Conservation (phyloP, 2,113 vertebrate species). For the Cygnus atratus region DNA sequence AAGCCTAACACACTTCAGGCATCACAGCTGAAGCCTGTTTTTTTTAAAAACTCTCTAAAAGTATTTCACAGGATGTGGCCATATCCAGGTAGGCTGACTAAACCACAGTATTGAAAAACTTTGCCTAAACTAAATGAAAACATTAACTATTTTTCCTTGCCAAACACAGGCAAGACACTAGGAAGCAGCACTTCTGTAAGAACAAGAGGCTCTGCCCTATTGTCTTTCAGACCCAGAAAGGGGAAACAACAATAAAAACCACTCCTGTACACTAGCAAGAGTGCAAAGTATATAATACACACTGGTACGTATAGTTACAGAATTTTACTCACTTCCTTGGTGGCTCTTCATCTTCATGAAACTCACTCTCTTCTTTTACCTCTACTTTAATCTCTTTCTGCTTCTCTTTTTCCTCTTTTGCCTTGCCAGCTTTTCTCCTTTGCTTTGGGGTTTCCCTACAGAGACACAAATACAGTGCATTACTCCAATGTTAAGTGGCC, state of each 20-base stretch:
- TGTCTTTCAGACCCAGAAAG: neutral
- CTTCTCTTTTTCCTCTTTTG: conserved; percentile 85
- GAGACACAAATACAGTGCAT: conserved; percentile 6
- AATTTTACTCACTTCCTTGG: conserved; percentile 90
- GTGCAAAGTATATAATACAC: neutral
- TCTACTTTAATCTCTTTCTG: conserved; percentile 85
- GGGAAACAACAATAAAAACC: neutral
- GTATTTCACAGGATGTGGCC: neutral
- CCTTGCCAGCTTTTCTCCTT: conserved; percentile 84
- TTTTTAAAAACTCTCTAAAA: neutral
- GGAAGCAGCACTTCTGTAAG: neutral
- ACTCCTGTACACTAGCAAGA: neutral
- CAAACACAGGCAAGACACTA: accelerated
- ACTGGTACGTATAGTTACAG: neutral
- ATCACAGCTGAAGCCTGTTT: neutral
- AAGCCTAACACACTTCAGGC: neutral
- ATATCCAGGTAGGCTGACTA: neutral
- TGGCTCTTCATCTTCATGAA: conserved; percentile 86
- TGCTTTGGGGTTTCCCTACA: conserved; percentile 86
- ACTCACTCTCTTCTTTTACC: conserved; percentile 88
- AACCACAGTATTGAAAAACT: neutral
- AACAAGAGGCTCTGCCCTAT: neutral
- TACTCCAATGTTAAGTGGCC: neutral
- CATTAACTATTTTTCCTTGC: neutral
- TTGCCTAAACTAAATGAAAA: neutral